Base-by-base conservation (phyloP, 2,113 vertebrate genomes). In the Acanthochromis polyacanthus region DNA sequence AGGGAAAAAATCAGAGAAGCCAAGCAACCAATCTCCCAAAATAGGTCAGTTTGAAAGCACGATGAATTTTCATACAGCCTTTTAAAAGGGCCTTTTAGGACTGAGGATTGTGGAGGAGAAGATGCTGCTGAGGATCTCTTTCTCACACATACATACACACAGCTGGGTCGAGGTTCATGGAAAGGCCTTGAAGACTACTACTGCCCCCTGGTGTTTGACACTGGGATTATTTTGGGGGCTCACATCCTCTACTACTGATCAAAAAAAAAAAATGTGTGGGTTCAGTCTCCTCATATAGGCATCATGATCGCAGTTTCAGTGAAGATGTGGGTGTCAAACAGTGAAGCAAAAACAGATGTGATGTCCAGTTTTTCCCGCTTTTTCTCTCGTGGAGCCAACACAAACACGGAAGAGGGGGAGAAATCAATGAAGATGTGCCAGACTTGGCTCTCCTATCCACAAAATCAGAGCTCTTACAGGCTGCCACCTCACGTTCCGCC, bases 1-100 rank as follows among this genome's bases (percentile, higher is more conserved):
- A 67, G 12, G 15, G 12, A 16, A 69, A 46, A 28, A 22, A 30
- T 78, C 76, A 79, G 78, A 65, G 72, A 80, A 81, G 85, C 83
- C 69, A 73, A 86, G 80, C 67, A 86, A 88, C 82, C 78, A 72
- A 84, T 89, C 82, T 88, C 76, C 78, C 50, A 84, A 93, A 93
- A 91, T 93, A 88, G 90, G 92, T 88, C 91, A 89, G 77, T 89
- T 87, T 91, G 86, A 90, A 92, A 88, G 89, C 84, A 62, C 38
- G 20, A 82, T 88, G 79, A 85, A 88, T 91, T 92, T 90, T 87
- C 78, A 83, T 82, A 73, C 75, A 82, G 78, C 30, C 70, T 85
- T 85, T 85, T 84, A 77, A 75, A 82, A 73, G 51, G 62, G 82
- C 82, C 86, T 92, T 90, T 91, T 85, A 81, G 86, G 85, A 84